These are phyloP conservation scores for Phalacrocorax carbo DNA, from an alignment of 2,113 vertebrate species.

Conservation along the genomic window DNA sequence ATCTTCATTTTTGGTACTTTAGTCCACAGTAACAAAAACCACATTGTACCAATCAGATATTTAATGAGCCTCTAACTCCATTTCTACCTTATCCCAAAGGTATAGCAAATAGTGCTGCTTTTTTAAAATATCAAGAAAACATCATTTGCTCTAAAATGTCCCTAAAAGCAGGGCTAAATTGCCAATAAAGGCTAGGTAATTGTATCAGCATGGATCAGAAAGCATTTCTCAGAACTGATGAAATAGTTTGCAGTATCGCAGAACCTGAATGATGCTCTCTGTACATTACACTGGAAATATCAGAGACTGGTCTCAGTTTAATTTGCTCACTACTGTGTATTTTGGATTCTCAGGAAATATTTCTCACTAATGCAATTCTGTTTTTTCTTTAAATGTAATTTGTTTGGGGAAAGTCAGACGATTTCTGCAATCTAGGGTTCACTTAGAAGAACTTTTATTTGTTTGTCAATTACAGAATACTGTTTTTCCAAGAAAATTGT, in stretches of 20 bases:
- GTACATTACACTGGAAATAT: constrained; percentile 60
- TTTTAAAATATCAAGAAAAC: constrained; percentile 84
- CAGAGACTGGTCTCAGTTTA: constrained; percentile 57
- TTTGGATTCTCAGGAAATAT: constrained; percentile 70
- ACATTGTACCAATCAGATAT: constrained; percentile 77
- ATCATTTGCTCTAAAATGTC: constrained; percentile 86
- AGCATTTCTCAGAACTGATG: constrained; percentile 82
- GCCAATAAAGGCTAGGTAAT: constrained; percentile 86
- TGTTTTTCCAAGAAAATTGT: background rate
- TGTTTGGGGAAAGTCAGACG: constrained; percentile 51
- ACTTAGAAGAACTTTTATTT: constrained; percentile 41
- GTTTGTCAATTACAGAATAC: background rate
- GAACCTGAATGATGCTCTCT: constrained; percentile 54
- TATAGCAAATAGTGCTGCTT: constrained; percentile 79
- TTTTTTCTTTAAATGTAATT: constrained; percentile 67
- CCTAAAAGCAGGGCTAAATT: constrained; percentile 87
- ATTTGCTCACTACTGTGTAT: constrained; percentile 66
- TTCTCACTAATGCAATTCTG: constrained; percentile 37
- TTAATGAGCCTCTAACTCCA: constrained; percentile 83
- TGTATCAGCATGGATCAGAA: constrained; percentile 87
- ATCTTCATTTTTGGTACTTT: constrained; percentile 60
- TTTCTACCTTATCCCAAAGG: constrained; percentile 84
- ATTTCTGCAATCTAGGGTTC: constrained; percentile 48
- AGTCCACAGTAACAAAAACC: constrained; percentile 64
- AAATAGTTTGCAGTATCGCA: constrained; percentile 76